Evolutionary conservation across 1,140 invertebrate genomes (phyloP).

Genomic region (Euwallacea fornicatus): DNA sequence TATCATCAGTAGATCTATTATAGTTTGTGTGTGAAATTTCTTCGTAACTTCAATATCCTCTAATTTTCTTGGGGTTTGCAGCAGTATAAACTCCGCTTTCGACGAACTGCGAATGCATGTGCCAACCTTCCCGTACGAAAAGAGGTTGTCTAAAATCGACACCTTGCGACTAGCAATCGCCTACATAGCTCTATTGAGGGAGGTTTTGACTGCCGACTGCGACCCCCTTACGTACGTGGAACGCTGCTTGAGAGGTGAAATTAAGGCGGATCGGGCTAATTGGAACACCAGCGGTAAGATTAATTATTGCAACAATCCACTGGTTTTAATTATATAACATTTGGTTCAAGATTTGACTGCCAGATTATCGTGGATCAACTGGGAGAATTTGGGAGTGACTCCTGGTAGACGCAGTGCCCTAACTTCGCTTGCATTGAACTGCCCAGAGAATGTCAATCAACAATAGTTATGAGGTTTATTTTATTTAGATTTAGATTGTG

Average conservation of each 20-base stretch:
- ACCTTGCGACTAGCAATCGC: constrained; percentile 93
- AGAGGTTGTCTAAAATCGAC: constrained; percentile 96
- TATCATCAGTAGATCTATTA: no score
- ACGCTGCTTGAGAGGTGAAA: constrained; percentile 84
- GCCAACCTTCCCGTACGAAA: constrained; percentile 98
- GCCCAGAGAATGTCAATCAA: constrained; percentile 61
- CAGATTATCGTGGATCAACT: constrained; percentile 97
- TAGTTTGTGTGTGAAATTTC: not conserved
- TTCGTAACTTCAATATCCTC: not conserved
- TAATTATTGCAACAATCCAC: not conserved
- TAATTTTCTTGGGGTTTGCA: constrained; percentile 59
- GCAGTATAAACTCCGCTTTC: constrained; percentile 99
- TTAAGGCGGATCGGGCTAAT: constrained; percentile 80
- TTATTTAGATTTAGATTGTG: not conserved
- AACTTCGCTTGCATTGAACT: constrained; percentile 72
- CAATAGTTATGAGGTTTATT: no score
- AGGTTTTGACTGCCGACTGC: constrained; percentile 86
- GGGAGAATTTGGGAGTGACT: constrained; percentile 95
- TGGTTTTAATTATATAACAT: not conserved
- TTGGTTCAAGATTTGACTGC: constrained; percentile 87
- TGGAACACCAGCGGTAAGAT: constrained; percentile 95
- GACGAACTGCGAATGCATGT: constrained; percentile 93
- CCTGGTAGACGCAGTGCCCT: constrained; percentile 80
- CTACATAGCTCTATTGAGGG: constrained; percentile 91
- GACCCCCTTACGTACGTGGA: constrained; percentile 94